A percentile compares a stretch with the other conserved stretches of the same genome.
These are phyloP conservation scores for Ephydatia muelleri DNA, from an alignment of 37 sponge, comb jelly and placozoan genomes.

Conservation along the genomic window DNA sequence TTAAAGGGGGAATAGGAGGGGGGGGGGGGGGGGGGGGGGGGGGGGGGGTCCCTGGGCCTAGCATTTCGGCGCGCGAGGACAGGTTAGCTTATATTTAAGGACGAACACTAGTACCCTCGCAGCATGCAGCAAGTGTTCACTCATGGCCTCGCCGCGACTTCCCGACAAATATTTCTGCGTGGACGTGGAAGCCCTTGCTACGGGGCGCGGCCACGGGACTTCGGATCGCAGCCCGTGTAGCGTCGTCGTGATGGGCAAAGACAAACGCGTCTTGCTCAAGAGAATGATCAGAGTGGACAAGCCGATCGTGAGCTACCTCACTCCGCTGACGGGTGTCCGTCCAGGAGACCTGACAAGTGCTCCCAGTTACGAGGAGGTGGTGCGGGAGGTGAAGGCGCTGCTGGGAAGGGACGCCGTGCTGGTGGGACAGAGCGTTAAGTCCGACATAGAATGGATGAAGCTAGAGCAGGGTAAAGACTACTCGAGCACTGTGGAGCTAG, in stretches of 20 bases:
- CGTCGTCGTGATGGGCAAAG: slow-evolving; percentile 37
- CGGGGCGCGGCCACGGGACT: slow-evolving; percentile 39
- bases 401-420: slow-evolving; percentile 44
- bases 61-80: too few species aligned
- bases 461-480: slow-evolving; percentile 35
- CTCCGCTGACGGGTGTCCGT: slow-evolving; percentile 42
- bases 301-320: slow-evolving; percentile 45
- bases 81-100: too few species aligned
- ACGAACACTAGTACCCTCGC: too few species aligned
- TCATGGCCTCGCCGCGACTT: too few species aligned
- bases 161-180: slow-evolving; percentile 13
- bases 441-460: slow-evolving; percentile 54
- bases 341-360: slow-evolving; percentile 33
- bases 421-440: slow-evolving; percentile 39
- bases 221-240: slow-evolving; percentile 19
- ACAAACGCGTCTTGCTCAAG: slow-evolving; percentile 26
- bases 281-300: slow-evolving; percentile 23
- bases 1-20: too few species aligned
- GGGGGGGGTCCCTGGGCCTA: too few species aligned
- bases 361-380: slow-evolving; percentile 13
- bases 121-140: too few species aligned
- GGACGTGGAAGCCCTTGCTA: slow-evolving; percentile 55
- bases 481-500: slow-evolving; percentile 24
- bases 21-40: too few species aligned
- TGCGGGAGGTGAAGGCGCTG: slow-evolving; percentile 35